Conservation (phyloP, 2,113 vertebrate species). For the Urocynchramus pylzowi region DNA sequence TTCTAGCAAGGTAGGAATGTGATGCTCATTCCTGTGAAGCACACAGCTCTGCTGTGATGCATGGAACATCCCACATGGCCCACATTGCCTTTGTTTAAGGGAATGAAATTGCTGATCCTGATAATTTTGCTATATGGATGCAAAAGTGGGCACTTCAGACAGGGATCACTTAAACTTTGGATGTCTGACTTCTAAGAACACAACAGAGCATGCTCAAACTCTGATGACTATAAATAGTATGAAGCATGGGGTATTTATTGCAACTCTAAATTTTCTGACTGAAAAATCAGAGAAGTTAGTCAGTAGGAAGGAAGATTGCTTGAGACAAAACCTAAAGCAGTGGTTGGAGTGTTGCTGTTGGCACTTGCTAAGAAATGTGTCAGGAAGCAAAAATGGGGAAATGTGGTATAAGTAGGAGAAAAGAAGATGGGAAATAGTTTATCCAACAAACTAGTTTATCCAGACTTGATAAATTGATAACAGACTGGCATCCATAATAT, state of each 20-base stretch:
- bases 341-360: neutral
- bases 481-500: neutral
- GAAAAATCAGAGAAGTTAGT: neutral
- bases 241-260: neutral
- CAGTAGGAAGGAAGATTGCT: neutral
- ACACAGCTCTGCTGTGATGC: neutral
- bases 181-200: neutral
- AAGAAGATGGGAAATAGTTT: neutral
- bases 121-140: neutral
- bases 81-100: neutral
- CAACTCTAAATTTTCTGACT: neutral
- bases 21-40: neutral
- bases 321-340: neutral
- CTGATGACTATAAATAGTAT: neutral
- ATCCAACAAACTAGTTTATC: neutral
- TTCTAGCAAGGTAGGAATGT: neutral
- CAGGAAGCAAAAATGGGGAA: neutral
- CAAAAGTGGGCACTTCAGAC: neutral
- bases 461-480: neutral
- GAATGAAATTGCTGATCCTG: neutral
- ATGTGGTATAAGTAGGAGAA: neutral
- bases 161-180: neutral
- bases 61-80: neutral
- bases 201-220: neutral
- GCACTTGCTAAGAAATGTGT: neutral